Conservation (phyloP, 2,797 vertebrate genomes). For the Melopsittacus undulatus region DNA sequence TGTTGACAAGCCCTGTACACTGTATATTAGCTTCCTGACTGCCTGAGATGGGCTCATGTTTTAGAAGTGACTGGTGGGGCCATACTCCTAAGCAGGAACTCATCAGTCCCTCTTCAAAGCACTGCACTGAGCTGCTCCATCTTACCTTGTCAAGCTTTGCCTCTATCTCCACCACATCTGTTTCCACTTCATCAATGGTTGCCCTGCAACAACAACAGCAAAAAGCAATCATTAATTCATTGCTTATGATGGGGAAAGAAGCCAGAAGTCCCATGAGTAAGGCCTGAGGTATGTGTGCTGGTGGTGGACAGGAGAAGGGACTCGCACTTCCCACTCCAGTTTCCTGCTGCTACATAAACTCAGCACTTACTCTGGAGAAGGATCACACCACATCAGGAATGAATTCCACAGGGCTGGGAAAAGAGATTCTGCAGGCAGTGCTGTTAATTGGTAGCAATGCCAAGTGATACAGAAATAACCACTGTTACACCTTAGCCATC, state of each 20-base stretch:
- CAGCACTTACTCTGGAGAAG: accelerated
- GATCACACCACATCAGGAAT: not conserved
- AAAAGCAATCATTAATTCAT: not conserved
- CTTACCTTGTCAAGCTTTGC: slow-evolving; percentile 95
- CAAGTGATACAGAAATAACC: not conserved
- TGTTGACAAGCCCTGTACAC: not conserved
- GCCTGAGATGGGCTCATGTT: not conserved
- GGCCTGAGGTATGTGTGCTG: not conserved
- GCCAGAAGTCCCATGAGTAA: not conserved
- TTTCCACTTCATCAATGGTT: slow-evolving; percentile 94
- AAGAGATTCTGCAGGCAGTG: not conserved
- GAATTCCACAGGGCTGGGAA: not conserved
- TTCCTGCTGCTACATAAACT: not conserved
- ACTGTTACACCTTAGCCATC: not conserved
- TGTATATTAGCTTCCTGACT: not conserved
- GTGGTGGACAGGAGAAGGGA: not conserved
- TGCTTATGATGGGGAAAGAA: not conserved
- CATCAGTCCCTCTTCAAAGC: not conserved
- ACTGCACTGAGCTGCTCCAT: not conserved
- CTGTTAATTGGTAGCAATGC: not conserved
- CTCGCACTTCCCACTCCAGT: not conserved
- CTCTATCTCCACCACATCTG: slow-evolving; percentile 94
- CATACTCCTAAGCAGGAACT: not conserved
- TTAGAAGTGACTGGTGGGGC: not conserved
- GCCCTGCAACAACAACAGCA: slow-evolving; percentile 80